Evolutionary conservation across 2,113 vertebrate species (phyloP).

Genomic region (Monopterus albus): DNA sequence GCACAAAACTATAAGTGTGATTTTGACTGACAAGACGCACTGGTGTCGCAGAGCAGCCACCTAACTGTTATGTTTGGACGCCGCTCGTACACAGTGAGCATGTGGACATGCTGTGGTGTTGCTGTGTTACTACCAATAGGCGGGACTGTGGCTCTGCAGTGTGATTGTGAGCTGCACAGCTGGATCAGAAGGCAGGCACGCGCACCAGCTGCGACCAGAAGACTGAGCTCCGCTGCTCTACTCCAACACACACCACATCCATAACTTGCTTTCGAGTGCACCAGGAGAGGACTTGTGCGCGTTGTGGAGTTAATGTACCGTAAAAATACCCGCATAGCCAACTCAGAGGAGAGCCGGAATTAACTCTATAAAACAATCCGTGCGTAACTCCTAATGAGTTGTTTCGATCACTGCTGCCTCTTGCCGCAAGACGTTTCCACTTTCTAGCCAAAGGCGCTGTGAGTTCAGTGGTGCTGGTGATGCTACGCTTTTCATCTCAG

Average conservation of each 20-base stretch:
- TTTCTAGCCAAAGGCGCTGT: conserved; percentile 2
- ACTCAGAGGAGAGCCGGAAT: neutral
- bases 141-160: conserved; percentile 70
- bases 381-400: conserved; percentile 34
- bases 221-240: conserved; percentile 20
- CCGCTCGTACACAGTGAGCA: neutral
- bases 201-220: conserved; percentile 50
- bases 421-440: conserved; percentile 6
- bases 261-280: conserved; percentile 31
- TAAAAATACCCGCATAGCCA: conserved; percentile 3
- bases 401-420: conserved; percentile 2
- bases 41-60: neutral
- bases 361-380: conserved; percentile 1
- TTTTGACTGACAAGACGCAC: neutral
- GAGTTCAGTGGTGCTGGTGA: conserved; percentile 41
- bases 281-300: neutral
- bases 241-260: conserved; percentile 14
- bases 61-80: neutral
- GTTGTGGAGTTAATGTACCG: neutral
- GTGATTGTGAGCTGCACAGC: conserved; percentile 49
- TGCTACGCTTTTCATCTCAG: conserved; percentile 39
- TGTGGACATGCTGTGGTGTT: conserved; percentile 17
- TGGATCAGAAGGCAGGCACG: conserved; percentile 56
- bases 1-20: neutral
- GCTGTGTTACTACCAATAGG: conserved; percentile 57